These are phyloP conservation scores for Holotrichia oblita DNA, from an alignment of 1,140 invertebrate species.

Conservation along the genomic window DNA sequence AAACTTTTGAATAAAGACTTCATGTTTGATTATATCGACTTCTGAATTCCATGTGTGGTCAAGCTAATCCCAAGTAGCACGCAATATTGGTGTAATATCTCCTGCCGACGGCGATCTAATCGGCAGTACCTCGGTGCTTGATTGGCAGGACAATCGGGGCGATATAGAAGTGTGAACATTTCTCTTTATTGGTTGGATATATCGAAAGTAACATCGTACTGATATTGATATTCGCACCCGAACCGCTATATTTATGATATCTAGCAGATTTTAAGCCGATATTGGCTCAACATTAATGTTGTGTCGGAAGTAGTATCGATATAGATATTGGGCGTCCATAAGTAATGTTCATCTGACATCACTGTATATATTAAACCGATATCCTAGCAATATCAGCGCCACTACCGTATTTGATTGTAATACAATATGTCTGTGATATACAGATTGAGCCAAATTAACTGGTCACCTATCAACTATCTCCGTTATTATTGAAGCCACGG, in stretches of 20 bases:
- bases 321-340: neutral
- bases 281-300: neutral
- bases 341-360: neutral
- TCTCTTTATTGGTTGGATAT: neutral
- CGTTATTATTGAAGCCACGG: too few species aligned
- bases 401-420: neutral
- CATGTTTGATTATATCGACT: too few species aligned
- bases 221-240: neutral
- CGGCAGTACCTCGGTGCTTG: neutral
- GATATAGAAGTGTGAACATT: slow-evolving; percentile 13
- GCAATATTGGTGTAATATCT: neutral
- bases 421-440: neutral
- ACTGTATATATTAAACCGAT: neutral
- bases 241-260: neutral
- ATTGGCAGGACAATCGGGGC: neutral
- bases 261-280: neutral
- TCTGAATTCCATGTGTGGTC: too few species aligned
- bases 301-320: neutral
- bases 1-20: too few species aligned
- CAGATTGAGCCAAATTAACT: neutral
- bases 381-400: neutral
- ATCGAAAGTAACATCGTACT: neutral
- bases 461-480: too few species aligned
- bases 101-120: slow-evolving; percentile 4
- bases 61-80: slow-evolving; percentile 10